A percentile compares a stretch with the other conserved stretches of the same genome.
Conservation (phyloP, 1,140 invertebrate genomes). For the Sitodiplosis mosellana region DNA sequence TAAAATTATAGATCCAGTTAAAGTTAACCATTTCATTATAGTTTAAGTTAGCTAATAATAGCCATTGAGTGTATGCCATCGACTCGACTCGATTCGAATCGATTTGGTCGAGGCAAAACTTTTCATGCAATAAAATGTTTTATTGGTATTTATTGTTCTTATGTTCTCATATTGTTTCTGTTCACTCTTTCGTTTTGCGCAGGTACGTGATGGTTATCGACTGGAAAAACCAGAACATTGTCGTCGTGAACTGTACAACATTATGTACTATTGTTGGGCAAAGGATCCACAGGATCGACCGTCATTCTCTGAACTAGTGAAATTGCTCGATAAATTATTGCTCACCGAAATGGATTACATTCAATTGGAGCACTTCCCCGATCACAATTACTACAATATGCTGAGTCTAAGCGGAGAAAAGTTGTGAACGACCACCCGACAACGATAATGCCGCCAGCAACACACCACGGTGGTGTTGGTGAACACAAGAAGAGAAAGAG, state of each 20-base stretch:
- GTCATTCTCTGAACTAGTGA: constrained; percentile 58
- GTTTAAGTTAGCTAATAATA: too few species aligned
- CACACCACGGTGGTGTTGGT: too few species aligned
- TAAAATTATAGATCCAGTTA: too few species aligned
- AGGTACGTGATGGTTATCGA: constrained; percentile 66
- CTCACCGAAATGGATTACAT: constrained; percentile 84
- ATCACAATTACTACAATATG: constrained; percentile 88
- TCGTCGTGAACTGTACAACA: constrained; percentile 72
- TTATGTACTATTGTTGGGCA: constrained; percentile 90
- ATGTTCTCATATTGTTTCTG: too few species aligned
- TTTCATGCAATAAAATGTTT: too few species aligned
- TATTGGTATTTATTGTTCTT: too few species aligned
- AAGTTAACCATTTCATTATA: too few species aligned
- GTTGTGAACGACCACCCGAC: constrained; percentile 28
- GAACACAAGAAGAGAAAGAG: too few species aligned
- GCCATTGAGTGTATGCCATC: too few species aligned
- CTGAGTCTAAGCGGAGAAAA: constrained; percentile 71
- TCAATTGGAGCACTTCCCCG: constrained; percentile 77
- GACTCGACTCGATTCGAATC: too few species aligned
- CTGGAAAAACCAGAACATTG: constrained; percentile 80
- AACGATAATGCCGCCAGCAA: too few species aligned
- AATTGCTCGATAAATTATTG: constrained; percentile 59
- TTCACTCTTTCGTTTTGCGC: neutral
- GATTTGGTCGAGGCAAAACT: too few species aligned
- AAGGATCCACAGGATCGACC: constrained; percentile 58